Evolutionary conservation across 2,113 vertebrate species (phyloP), one percentile per base, ranked within the genome.

Genomic region (Thamnophis sirtalis): DNA sequence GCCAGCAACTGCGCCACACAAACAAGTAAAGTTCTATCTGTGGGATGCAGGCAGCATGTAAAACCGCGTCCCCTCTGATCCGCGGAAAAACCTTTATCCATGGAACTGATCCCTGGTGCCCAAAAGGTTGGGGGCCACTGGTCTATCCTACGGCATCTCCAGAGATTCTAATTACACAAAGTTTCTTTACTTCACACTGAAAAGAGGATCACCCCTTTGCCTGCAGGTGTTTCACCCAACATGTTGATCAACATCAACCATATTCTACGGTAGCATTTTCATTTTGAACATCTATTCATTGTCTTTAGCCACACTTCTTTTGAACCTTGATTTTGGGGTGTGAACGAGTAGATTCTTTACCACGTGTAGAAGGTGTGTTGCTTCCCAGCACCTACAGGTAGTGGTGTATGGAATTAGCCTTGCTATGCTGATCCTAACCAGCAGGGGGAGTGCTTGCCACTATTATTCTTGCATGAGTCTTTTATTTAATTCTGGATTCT

Each of bases 371-470:
- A 55, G 50, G 60, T 33, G 56, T 13, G 58, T 85, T 63, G 8
- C 10, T 7, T 6, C 56, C 56, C 56, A 58, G 56, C 24, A 22
- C 24, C 86, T 51, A 24, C 87, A 19, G 50, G 55, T 84, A 51
- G 50, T 53, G 24, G 56, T 4, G n/a, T 49, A 43, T 84, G 84
- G 86, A 51, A 60, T 55, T 55, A 55, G 26, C 22, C 63, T 2
- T 86, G 94, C 88, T 54, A 84, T 89, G 92, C 95, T 93, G 94
- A 53, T 89, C 93, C 33, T 94, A 87, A 55, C 95, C 96, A 95
- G 95, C 91, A 96, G 96, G 96, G 95, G 96, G 96, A 93, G 91
- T 89, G 38, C 95, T 95, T 96, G 96, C 93, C 96, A 91, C 33
- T 91, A 63, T 91, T 92, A 96, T 96, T 54, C 68, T 84, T 43